Conservation (phyloP, 1,140 invertebrate genomes). For the Drosophila carrolli region DNA sequence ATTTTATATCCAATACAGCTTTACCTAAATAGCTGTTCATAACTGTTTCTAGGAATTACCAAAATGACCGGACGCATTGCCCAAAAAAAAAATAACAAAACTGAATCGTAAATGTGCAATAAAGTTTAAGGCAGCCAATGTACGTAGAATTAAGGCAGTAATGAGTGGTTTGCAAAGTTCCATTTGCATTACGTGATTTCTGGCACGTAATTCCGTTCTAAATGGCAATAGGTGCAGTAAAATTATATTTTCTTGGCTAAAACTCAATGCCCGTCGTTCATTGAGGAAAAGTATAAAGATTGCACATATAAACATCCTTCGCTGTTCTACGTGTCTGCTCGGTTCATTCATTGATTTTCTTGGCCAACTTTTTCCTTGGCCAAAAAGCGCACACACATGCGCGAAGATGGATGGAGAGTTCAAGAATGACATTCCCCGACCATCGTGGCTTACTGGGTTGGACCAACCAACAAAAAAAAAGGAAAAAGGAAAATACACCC, state of each 20-base stretch:
- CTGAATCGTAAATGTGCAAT: slow-evolving; percentile 16
- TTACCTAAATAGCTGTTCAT: neutral
- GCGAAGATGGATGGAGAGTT: slow-evolving; percentile 38
- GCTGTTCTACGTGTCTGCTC: slow-evolving; percentile 38
- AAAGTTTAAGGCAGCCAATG: slow-evolving; percentile 35
- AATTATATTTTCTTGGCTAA: slow-evolving; percentile 22
- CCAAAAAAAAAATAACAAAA: neutral
- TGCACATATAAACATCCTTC: slow-evolving; percentile 28
- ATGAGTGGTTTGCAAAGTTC: slow-evolving; percentile 22
- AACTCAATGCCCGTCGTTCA: slow-evolving; percentile 38
- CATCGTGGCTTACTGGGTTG: slow-evolving; percentile 4
- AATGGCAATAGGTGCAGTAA: slow-evolving; percentile 38
- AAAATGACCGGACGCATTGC: neutral
- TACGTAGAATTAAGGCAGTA: slow-evolving; percentile 32
- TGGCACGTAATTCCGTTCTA: slow-evolving; percentile 49
- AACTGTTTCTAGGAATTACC: neutral
- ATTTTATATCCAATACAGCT: neutral
- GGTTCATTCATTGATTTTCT: slow-evolving; percentile 68
- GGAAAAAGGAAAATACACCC: slow-evolving; percentile 23
- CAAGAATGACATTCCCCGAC: slow-evolving; percentile 44
- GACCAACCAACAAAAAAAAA: no score
- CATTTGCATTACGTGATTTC: slow-evolving; percentile 44
- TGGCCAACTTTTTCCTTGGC: slow-evolving; percentile 40
- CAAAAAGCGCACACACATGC: slow-evolving; percentile 21
- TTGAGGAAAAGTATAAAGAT: slow-evolving; percentile 47